Evolutionary conservation across 2,113 vertebrate genomes (phyloP).

Genomic region (Lontra canadensis): DNA sequence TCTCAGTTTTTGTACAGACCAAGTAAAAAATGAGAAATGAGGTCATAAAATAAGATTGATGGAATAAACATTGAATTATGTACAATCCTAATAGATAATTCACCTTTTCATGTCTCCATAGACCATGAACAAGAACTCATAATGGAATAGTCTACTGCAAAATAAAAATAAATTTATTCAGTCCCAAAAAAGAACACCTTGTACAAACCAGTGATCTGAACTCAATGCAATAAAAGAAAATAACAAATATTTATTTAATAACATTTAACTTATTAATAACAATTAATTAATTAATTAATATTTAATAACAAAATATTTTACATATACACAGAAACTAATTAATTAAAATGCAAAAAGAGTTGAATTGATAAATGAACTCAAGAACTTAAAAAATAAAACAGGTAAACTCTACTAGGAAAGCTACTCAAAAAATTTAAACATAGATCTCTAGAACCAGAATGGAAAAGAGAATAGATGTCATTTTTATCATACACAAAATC

Average conservation of each 20-base stretch:
- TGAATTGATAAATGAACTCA: not conserved
- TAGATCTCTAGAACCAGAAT: not conserved
- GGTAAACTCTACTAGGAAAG: not conserved
- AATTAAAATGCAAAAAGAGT: not conserved
- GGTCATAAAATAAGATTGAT: not conserved
- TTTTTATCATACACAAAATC: not conserved
- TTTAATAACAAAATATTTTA: not conserved
- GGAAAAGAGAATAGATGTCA: not conserved
- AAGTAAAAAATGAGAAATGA: not conserved
- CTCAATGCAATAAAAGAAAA: not conserved
- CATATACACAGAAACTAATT: not conserved
- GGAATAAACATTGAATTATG: not conserved
- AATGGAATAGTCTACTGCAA: not conserved
- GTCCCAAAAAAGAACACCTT: not conserved
- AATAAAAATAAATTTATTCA: slow-evolving; percentile 40
- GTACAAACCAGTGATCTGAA: not conserved
- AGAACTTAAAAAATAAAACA: not conserved
- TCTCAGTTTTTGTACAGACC: not conserved
- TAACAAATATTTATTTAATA: no score
- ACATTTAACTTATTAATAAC: no score
- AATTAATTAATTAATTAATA: no score
- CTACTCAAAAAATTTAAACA: not conserved
- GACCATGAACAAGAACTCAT: not conserved
- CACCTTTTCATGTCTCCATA: not conserved
- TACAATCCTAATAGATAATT: not conserved